phyloP scores from a whole-genome alignment of 2,888 invertebrate species.

The Palloptera scutellata region DNA sequence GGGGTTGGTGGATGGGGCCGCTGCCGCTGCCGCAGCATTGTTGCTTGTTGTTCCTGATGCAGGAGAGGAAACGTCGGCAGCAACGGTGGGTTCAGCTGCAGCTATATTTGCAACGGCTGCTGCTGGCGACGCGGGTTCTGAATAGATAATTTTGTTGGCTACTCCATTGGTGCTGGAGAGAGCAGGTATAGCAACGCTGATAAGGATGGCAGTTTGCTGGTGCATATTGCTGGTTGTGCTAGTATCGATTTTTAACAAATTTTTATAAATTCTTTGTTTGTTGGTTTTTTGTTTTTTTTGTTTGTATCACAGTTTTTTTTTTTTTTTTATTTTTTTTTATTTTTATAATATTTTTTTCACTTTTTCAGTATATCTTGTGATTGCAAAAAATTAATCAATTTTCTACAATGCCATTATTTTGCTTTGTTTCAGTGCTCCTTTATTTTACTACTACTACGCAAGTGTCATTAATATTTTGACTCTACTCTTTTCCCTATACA shows the following conservation, averaged over 20 bases:
- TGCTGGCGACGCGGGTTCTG: slow-evolving; percentile 45
- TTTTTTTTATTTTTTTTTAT: background rate
- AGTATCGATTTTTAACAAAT: slow-evolving; percentile 29
- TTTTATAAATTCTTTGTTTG: slow-evolving; percentile 18
- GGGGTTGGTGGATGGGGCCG: background rate
- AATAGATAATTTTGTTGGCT: slow-evolving; percentile 48
- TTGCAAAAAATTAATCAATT: too few relatives aligned
- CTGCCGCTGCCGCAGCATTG: background rate
- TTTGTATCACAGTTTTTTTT: slow-evolving; percentile 2
- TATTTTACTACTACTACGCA: too few relatives aligned
- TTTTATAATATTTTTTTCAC: background rate
- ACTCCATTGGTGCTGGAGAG: slow-evolving; percentile 21
- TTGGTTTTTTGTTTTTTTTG: background rate
- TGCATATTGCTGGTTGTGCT: slow-evolving; percentile 17
- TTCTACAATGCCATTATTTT: too few relatives aligned
- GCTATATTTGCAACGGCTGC: slow-evolving; percentile 22
- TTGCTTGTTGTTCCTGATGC: slow-evolving; percentile 21
- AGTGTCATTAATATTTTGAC: too few relatives aligned
- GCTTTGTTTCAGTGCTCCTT: too few relatives aligned
- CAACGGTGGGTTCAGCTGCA: background rate
- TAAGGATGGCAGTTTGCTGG: background rate
- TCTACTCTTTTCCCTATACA: too few relatives aligned
- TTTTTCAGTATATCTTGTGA: too few relatives aligned
- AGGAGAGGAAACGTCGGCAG: slow-evolving; percentile 15
- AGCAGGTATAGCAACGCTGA: slow-evolving; percentile 11